Conservation (phyloP, 37 sponge, comb jelly and placozoan genomes). For the Tethya wilhelma region DNA sequence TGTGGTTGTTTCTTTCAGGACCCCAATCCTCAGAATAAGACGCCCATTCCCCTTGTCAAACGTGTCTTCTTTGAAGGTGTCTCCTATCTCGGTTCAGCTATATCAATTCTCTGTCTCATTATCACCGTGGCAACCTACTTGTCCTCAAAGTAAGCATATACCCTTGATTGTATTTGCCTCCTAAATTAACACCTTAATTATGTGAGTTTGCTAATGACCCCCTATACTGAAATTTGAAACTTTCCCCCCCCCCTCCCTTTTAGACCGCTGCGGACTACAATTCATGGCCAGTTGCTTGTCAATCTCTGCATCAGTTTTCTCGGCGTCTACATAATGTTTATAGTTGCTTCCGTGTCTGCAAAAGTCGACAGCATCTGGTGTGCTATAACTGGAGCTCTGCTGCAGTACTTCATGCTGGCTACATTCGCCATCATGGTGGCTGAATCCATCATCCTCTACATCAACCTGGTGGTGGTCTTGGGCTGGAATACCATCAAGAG, state of each 20-base stretch:
- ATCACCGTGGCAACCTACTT: neutral
- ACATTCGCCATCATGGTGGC: conserved; percentile 32
- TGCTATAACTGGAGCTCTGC: conserved; percentile 12
- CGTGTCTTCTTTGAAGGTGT: neutral
- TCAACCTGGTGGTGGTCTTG: conserved; percentile 38
- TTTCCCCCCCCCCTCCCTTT: neutral
- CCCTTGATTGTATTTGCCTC: too few relatives aligned
- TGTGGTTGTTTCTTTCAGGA: conserved; percentile 4
- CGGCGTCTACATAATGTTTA: conserved; percentile 15
- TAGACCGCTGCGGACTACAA: conserved; percentile 8
- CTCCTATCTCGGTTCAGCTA: neutral
- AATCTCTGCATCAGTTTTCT: conserved; percentile 14
- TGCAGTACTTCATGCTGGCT: conserved; percentile 61
- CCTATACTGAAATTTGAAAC: too few relatives aligned
- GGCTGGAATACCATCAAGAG: neutral
- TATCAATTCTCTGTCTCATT: neutral
- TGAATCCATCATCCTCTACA: conserved; percentile 35
- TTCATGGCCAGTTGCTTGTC: conserved; percentile 12
- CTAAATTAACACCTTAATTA: too few relatives aligned
- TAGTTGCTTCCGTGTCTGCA: neutral
- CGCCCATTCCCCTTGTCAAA: neutral
- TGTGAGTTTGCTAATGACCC: too few relatives aligned
- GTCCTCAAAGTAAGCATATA: neutral
- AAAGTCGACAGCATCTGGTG: neutral
- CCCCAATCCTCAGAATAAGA: neutral